Conservation (phyloP, 2,888 invertebrate species). For the Sarcophaga subvicina region DNA sequence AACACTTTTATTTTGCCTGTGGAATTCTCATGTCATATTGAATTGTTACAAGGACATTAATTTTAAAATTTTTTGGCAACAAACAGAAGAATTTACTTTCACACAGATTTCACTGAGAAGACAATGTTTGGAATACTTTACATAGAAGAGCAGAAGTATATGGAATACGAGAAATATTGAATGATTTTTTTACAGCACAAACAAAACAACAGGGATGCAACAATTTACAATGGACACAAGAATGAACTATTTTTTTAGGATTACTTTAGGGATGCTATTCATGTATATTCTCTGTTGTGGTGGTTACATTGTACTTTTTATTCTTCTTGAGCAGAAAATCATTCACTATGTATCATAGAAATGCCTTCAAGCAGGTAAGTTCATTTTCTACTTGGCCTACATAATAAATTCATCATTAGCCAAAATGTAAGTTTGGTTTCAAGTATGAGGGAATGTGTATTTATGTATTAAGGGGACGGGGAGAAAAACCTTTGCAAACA, state of each 20-base stretch:
- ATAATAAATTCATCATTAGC: conserved; percentile 67
- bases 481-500: conserved; percentile 27
- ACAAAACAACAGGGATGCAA: conserved; percentile 34
- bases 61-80: conserved; percentile 63
- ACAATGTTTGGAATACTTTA: conserved; percentile 31
- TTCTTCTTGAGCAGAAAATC: conserved; percentile 4
- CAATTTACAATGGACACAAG: background rate
- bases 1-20: conserved; percentile 39
- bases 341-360: background rate
- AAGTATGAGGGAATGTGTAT: background rate
- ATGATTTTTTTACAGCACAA: conserved; percentile 53
- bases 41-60: conserved; percentile 69
- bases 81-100: conserved; percentile 58
- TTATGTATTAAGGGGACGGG: no score
- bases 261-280: background rate
- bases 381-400: conserved; percentile 68
- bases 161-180: conserved; percentile 53
- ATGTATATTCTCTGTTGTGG: background rate
- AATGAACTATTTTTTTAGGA: background rate
- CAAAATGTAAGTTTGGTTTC: conserved; percentile 36
- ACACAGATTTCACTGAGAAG: conserved; percentile 46
- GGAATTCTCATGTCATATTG: conserved; percentile 57
- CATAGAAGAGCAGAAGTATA: conserved; percentile 3
- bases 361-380: conserved; percentile 62
- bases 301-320: conserved; percentile 12